Conservation (phyloP, 2,113 vertebrate genomes). For the Vombatus ursinus region DNA sequence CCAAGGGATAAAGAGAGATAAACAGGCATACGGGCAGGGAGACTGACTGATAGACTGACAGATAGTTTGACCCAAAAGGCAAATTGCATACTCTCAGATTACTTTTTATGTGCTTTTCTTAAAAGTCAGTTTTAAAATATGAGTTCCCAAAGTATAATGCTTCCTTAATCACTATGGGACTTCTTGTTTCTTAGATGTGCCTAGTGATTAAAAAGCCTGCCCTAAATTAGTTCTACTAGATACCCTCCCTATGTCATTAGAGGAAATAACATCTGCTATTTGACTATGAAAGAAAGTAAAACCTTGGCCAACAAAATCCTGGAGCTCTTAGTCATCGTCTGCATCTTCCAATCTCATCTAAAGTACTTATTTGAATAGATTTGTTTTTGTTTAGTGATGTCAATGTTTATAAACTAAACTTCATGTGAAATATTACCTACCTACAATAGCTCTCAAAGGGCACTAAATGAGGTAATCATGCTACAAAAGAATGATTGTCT, state of each 20-base stretch:
- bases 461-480: conserved; percentile 28
- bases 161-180: background rate
- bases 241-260: background rate
- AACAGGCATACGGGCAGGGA: background rate
- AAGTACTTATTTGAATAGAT: conserved; percentile 58
- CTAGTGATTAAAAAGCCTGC: background rate
- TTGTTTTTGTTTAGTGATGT: conserved; percentile 62
- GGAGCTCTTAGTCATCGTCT: conserved; percentile 43
- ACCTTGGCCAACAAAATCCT: background rate
- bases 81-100: conserved; percentile 15
- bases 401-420: conserved; percentile 52
- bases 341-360: conserved; percentile 12
- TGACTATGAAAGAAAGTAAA: conserved; percentile 25
- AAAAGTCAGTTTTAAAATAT: background rate
- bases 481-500: conserved; percentile 24
- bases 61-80: background rate
- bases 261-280: conserved; percentile 16
- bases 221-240: background rate
- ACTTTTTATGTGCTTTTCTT: background rate
- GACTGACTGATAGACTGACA: background rate
- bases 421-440: conserved; percentile 49
- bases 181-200: background rate
- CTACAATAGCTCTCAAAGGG: conserved; percentile 40
- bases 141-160: background rate
- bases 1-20: background rate